Conservation (phyloP, 2,888 invertebrate species). For the Dicranocentrus wangi region DNA sequence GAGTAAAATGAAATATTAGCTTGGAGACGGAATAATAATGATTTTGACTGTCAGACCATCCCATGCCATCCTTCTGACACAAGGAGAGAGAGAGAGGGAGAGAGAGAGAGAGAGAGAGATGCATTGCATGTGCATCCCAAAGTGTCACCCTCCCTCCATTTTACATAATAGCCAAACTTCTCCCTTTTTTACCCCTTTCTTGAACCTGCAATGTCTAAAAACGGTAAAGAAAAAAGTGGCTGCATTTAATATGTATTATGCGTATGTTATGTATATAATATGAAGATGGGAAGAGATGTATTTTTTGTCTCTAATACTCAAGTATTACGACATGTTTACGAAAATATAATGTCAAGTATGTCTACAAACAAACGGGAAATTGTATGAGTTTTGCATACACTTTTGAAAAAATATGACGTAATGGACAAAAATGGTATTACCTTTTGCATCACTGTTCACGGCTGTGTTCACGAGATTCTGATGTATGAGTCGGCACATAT, state of each 20-base stretch:
- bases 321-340: slow-evolving; percentile 7
- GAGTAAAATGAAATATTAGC: slow-evolving; percentile 34
- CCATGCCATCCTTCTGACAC: slow-evolving; percentile 6
- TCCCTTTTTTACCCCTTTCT: not conserved
- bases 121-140: not conserved
- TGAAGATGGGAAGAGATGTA: too few relatives aligned
- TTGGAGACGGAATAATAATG: slow-evolving; percentile 34
- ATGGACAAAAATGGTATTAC: too few relatives aligned
- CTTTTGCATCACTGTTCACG: too few relatives aligned
- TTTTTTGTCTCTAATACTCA: too few relatives aligned
- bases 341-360: not conserved
- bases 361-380: not conserved
- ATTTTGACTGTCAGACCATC: slow-evolving; percentile 41
- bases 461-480: not conserved
- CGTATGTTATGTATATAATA: too few relatives aligned
- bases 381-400: too few relatives aligned
- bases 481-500: not conserved
- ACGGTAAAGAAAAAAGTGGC: not conserved
- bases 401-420: too few relatives aligned
- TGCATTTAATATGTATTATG: too few relatives aligned
- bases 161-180: not conserved
- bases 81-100: too few relatives aligned
- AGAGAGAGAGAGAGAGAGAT: too few relatives aligned
- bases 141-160: slow-evolving; percentile 23
- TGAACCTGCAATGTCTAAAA: not conserved